Percentiles rank a stretch among this genome's conserved stretches.
phyloP scores from a whole-genome alignment of 2,113 vertebrate genomes.

The Neomonachus schauinslandi region DNA sequence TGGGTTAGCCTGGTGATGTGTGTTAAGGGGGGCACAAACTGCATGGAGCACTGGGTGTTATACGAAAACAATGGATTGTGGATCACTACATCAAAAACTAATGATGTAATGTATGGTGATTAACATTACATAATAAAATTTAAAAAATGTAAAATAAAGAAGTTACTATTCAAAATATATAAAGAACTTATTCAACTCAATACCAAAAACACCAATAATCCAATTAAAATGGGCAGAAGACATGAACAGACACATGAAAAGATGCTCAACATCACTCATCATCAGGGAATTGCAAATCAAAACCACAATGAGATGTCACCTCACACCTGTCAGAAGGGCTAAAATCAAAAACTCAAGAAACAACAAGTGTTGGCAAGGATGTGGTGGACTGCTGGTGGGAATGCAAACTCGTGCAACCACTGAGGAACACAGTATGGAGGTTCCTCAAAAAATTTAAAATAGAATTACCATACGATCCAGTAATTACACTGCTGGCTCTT shows the following conservation, averaged over 20 bases:
- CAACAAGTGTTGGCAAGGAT: neutral
- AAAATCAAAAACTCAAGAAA: neutral
- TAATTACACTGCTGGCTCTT: neutral
- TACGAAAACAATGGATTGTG: no score
- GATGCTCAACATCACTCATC: neutral
- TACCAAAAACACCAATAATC: neutral
- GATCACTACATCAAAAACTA: no score
- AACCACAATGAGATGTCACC: neutral
- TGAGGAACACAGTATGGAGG: neutral
- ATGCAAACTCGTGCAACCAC: neutral
- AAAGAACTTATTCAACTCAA: neutral
- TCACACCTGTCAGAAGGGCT: neutral
- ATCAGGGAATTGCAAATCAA: neutral
- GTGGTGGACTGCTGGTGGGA: neutral
- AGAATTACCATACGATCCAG: neutral
- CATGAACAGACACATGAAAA: neutral
- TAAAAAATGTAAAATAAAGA: neutral
- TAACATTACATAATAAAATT: no score
- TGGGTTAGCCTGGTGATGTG: no score
- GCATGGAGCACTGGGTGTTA: no score
- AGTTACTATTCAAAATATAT: neutral
- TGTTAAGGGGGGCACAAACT: no score
- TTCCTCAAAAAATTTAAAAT: neutral
- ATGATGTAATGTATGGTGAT: no score
- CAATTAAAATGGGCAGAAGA: neutral